Conservation (phyloP, 1,140 invertebrate genomes). For the Proales similis region DNA sequence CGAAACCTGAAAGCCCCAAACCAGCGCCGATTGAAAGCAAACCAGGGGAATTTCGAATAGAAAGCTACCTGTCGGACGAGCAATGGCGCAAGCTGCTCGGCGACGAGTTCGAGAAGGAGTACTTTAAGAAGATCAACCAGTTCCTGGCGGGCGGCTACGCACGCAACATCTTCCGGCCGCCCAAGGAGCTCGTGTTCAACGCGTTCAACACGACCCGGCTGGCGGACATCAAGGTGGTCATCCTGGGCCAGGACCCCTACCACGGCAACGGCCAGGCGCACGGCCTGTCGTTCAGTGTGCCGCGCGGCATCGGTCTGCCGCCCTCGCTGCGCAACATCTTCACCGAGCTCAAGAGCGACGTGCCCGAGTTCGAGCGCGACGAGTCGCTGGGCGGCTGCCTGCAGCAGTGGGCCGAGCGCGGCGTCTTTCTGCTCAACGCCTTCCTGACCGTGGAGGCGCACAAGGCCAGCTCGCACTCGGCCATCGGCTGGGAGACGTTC, state of each 20-base stretch:
- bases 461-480: conserved; percentile 22
- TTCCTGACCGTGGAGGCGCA: conserved; percentile 35
- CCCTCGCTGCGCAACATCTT: conserved; percentile 34
- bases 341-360: conserved; percentile 27
- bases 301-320: background rate
- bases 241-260: conserved; percentile 38
- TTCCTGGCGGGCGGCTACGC: conserved; percentile 16
- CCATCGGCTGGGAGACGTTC: conserved; percentile 28
- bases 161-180: conserved; percentile 2
- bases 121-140: conserved; percentile 27
- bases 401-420: conserved; percentile 24
- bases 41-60: background rate
- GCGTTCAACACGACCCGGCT: conserved; percentile 20
- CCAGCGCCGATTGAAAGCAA: background rate
- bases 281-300: conserved; percentile 29
- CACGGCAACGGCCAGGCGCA: conserved; percentile 33
- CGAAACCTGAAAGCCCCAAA: background rate
- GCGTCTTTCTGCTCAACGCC: conserved; percentile 36
- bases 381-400: conserved; percentile 21
- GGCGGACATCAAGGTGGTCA: conserved; percentile 25
- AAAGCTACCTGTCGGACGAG: conserved; percentile 8
- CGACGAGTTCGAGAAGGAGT: conserved; percentile 27
- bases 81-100: conserved; percentile 24
- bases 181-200: conserved; percentile 34
- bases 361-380: conserved; percentile 11